Evolutionary conservation across 2,888 invertebrate species (phyloP).

Genomic region (Eupithecia abbreviata): DNA sequence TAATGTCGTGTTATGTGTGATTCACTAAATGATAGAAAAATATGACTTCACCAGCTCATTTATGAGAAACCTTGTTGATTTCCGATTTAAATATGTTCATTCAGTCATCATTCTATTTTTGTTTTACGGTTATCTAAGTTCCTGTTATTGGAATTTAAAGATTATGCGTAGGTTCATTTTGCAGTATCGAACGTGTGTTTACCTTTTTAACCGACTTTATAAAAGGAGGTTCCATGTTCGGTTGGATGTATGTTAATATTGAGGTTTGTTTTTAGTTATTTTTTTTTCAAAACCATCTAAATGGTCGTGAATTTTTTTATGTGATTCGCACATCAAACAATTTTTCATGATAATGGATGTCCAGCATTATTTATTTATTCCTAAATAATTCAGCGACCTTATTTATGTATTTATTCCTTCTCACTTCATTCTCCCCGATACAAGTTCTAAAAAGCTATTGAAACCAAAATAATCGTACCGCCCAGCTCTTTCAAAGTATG

Average conservation of each 20-base stretch:
- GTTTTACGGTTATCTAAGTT: slow-evolving; percentile 16
- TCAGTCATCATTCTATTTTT: slow-evolving; percentile 16
- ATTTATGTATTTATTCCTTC: too few species aligned
- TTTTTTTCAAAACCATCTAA: too few species aligned
- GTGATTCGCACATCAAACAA: too few species aligned
- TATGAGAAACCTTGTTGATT: slow-evolving; percentile 28
- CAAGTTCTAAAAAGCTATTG: not conserved
- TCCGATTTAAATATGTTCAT: slow-evolving; percentile 18
- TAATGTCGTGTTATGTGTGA: not conserved
- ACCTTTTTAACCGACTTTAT: too few species aligned
- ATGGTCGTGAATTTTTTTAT: too few species aligned
- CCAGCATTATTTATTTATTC: too few species aligned
- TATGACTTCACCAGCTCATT: slow-evolving; percentile 31
- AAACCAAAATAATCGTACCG: not conserved
- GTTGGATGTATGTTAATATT: too few species aligned
- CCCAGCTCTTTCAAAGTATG: not conserved
- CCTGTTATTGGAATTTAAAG: slow-evolving; percentile 8
- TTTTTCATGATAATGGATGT: too few species aligned
- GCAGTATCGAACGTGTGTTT: not conserved
- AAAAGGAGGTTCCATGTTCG: too few species aligned
- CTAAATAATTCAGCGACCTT: too few species aligned
- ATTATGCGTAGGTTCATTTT: not conserved
- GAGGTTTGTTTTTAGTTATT: too few species aligned
- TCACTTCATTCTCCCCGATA: not conserved
- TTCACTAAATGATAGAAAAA: slow-evolving; percentile 21